Evolutionary conservation across 2,888 invertebrate genomes (phyloP).

Genomic region (Acheta domesticus): DNA sequence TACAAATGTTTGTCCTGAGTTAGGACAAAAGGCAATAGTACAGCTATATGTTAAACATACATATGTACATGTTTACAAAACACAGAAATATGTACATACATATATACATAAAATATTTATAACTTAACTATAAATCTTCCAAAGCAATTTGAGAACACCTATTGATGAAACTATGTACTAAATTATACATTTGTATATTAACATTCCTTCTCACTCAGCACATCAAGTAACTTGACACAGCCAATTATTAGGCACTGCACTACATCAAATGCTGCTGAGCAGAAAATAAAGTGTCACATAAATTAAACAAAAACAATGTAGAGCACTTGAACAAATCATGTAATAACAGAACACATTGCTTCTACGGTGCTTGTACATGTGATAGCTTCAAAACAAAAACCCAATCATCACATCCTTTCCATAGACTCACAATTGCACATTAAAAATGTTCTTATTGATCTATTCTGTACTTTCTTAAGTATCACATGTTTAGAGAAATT

Average conservation of each 20-base stretch:
- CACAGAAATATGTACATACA: constrained; percentile 11
- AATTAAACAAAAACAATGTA: no score
- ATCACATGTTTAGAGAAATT: no score
- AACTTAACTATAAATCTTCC: background rate
- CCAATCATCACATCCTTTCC: no score
- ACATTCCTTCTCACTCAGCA: no score
- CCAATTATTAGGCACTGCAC: background rate
- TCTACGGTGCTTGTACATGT: no score
- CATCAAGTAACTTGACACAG: background rate
- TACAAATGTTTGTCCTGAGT: background rate
- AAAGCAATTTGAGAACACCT: background rate
- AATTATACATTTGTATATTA: background rate
- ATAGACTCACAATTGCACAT: no score
- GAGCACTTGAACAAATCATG: no score
- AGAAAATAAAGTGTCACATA: no score
- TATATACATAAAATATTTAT: background rate
- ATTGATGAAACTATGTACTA: background rate
- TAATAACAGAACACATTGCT: no score
- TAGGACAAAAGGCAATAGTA: background rate
- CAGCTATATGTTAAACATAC: background rate
- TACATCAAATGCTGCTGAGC: background rate
- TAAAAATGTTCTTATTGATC: no score
- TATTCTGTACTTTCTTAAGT: no score
- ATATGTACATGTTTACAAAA: constrained; percentile 18
- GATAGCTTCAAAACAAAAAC: no score